These are phyloP conservation scores for Phoxinus dragarum DNA, from an alignment of 2,797 vertebrate species.

Conservation along the genomic window DNA sequence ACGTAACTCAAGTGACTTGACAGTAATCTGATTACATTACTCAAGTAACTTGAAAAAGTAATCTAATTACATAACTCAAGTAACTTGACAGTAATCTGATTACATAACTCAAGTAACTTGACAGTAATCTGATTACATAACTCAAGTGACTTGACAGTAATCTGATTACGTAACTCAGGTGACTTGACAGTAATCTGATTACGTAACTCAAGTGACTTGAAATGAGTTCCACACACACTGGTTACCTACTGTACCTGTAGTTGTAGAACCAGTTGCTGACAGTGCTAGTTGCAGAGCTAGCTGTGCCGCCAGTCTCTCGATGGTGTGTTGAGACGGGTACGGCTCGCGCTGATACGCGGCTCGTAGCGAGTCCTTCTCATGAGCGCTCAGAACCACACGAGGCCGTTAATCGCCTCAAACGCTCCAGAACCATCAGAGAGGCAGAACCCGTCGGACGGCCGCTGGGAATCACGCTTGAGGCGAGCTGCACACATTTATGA, in stretches of 20 bases:
- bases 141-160: too few relatives aligned
- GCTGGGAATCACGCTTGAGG: constrained; percentile 74
- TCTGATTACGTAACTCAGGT: too few relatives aligned
- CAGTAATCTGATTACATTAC: too few relatives aligned
- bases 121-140: too few relatives aligned
- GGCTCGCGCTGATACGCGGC: constrained; percentile 93
- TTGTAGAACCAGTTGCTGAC: constrained; percentile 99
- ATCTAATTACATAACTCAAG: too few relatives aligned
- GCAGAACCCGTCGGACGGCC: constrained; percentile 72
- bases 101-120: too few relatives aligned
- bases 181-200: too few relatives aligned
- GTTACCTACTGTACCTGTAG: constrained; percentile 85
- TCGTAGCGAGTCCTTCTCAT: constrained; percentile 92
- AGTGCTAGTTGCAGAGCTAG: constrained; percentile 95
- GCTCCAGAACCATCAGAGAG: constrained; percentile 76
- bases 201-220: too few relatives aligned
- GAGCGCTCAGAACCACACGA: constrained; percentile 88
- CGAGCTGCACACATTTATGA: not conserved
- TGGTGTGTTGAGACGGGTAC: constrained; percentile 95
- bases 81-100: too few relatives aligned
- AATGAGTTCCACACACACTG: too few relatives aligned
- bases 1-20: too few relatives aligned
- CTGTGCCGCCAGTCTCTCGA: constrained; percentile 90
- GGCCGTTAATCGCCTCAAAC: constrained; percentile 91
- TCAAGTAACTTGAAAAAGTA: too few relatives aligned